A percentile compares a stretch with the other conserved stretches of the same genome.
Evolutionary conservation across 2,888 invertebrate species (phyloP).

Genomic region (Parapristionchus giblindavisi): DNA sequence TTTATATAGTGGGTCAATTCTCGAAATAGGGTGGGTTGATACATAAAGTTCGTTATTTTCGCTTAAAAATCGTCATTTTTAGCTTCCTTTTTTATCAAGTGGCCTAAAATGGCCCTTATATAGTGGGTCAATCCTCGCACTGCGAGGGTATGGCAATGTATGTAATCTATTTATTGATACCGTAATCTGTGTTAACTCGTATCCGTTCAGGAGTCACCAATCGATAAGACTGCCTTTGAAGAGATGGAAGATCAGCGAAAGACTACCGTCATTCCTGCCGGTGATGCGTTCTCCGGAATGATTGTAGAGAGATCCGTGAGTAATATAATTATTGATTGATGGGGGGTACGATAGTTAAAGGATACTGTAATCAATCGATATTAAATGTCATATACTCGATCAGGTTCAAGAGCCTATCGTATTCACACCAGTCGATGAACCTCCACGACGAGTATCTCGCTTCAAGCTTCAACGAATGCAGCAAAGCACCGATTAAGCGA

Average conservation of each 20-base stretch:
- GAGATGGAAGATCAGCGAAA: conserved; percentile 37
- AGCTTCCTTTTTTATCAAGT: too few relatives aligned
- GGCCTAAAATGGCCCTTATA: too few relatives aligned
- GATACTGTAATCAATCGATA: not conserved
- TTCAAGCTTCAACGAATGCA: conserved; percentile 40
- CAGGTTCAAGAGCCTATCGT: conserved; percentile 30
- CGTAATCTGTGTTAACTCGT: not conserved
- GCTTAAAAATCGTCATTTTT: too few relatives aligned
- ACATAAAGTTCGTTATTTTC: too few relatives aligned
- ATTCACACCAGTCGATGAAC: conserved; percentile 36
- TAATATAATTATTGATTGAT: not conserved
- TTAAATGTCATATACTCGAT: not conserved
- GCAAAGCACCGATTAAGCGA: conserved; percentile 22
- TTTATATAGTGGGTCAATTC: too few relatives aligned
- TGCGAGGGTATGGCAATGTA: too few relatives aligned
- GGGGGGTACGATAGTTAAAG: not conserved
- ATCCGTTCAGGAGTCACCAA: conserved; percentile 34
- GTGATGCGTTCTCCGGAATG: conserved; percentile 33
- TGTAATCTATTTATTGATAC: not conserved
- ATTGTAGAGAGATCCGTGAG: conserved; percentile 32
- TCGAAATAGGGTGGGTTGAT: too few relatives aligned
- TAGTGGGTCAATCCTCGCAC: too few relatives aligned
- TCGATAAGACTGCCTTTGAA: conserved; percentile 26
- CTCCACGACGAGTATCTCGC: conserved; percentile 36
- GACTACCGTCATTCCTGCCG: conserved; percentile 31